These are phyloP conservation scores for Sebastes wilsoni DNA, from an alignment of 2,797 vertebrate species.

Conservation along the genomic window DNA sequence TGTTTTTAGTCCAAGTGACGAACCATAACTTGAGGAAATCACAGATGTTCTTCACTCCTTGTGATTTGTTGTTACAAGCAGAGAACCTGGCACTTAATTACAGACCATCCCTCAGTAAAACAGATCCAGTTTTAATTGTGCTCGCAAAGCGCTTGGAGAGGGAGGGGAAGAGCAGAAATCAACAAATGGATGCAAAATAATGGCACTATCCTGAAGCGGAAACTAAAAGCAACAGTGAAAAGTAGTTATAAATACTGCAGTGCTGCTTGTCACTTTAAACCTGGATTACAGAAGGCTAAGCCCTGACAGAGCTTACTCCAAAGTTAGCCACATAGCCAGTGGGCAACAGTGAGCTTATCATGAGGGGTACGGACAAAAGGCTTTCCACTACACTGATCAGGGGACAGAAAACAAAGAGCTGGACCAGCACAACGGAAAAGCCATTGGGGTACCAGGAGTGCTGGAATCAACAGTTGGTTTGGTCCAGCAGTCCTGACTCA, in stretches of 20 bases:
- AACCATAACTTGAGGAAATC: neutral
- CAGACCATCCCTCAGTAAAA: neutral
- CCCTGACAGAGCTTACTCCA: constrained; percentile 77
- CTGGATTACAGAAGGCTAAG: constrained; percentile 81
- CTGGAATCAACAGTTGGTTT: constrained; percentile 53
- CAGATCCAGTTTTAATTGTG: neutral
- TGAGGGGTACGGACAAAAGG: constrained; percentile 55
- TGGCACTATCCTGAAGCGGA: neutral
- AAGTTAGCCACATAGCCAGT: constrained; percentile 80
- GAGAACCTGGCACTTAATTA: neutral
- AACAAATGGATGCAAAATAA: constrained; percentile 15
- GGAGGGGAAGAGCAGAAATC: neutral
- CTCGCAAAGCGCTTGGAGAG: neutral
- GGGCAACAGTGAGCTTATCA: constrained; percentile 71
- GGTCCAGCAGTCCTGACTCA: constrained; percentile 18
- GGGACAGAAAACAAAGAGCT: constrained; percentile 56
- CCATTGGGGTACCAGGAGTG: neutral
- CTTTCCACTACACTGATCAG: constrained; percentile 50
- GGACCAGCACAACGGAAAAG: constrained; percentile 40
- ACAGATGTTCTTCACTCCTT: neutral
- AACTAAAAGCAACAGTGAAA: constrained; percentile 62
- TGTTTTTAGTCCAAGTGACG: neutral
- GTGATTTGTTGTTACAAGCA: neutral
- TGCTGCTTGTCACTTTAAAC: constrained; percentile 77
- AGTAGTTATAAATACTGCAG: constrained; percentile 77